Evolutionary conservation across 2,888 invertebrate species (phyloP).

Genomic region (Campoplex capitator): DNA sequence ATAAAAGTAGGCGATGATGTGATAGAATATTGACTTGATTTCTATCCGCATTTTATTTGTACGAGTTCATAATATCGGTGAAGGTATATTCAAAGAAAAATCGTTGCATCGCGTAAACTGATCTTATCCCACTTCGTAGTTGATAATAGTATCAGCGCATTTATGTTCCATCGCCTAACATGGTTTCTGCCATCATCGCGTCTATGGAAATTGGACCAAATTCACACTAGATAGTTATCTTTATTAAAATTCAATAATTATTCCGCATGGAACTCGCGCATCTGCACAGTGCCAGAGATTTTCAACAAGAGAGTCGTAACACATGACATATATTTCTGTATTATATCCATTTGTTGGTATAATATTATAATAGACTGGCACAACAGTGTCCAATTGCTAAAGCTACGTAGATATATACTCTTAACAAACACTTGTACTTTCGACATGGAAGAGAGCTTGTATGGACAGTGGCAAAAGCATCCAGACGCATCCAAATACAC

Average conservation of each 20-base stretch:
- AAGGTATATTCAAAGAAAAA: not conserved
- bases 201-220: not conserved
- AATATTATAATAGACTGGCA: slow-evolving; percentile 24
- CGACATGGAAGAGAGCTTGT: not conserved
- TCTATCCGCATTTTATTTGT: not conserved
- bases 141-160: not conserved
- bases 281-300: not conserved
- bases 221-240: not conserved
- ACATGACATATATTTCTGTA: slow-evolving; percentile 11
- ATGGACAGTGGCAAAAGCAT: slow-evolving; percentile 25
- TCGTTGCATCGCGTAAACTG: not conserved
- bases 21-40: not conserved
- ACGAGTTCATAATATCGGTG: not conserved
- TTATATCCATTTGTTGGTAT: not conserved
- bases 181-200: not conserved
- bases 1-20: not conserved
- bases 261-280: not conserved
- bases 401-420: slow-evolving; percentile 5
- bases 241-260: not conserved
- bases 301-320: not conserved
- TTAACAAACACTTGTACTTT: not conserved
- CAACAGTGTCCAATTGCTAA: slow-evolving; percentile 14
- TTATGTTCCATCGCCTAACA: not conserved
- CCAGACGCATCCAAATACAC: slow-evolving; percentile 49
- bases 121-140: not conserved